Conservation (phyloP, 2,888 invertebrate genomes). For the Fragum whitleyi region DNA sequence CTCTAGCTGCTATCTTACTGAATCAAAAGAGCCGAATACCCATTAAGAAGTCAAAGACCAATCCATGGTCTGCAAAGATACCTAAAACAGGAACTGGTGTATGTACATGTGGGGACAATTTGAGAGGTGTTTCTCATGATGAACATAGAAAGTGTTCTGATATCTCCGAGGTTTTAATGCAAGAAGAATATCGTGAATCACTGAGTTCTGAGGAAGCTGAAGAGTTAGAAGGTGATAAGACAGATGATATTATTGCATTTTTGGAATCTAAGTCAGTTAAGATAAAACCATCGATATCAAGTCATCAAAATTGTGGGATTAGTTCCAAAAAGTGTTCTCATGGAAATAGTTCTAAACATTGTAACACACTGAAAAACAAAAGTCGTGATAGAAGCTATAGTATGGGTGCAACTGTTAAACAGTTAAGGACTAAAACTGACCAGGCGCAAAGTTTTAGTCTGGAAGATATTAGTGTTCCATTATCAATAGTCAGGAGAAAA, state of each 20-base stretch:
- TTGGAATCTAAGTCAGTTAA: slow-evolving; percentile 17
- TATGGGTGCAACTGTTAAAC: slow-evolving; percentile 23
- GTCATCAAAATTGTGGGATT: not conserved
- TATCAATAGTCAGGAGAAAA: slow-evolving; percentile 27
- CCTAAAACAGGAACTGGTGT: slow-evolving; percentile 59
- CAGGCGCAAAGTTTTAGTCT: slow-evolving; percentile 50
- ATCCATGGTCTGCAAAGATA: slow-evolving; percentile 57
- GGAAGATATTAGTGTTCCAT: slow-evolving; percentile 50
- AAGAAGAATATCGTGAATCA: slow-evolving; percentile 51
- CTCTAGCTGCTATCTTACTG: slow-evolving; percentile 16
- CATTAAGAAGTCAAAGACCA: slow-evolving; percentile 51
- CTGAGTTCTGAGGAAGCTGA: slow-evolving; percentile 13
- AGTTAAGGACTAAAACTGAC: slow-evolving; percentile 26
- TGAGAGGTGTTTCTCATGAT: not conserved
- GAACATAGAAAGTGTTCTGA: slow-evolving; percentile 21
- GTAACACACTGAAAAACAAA: not conserved
- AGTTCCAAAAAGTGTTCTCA: not conserved
- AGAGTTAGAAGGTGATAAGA: not conserved
- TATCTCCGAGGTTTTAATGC: slow-evolving; percentile 49
- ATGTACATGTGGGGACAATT: slow-evolving; percentile 48
- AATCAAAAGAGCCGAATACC: slow-evolving; percentile 51
- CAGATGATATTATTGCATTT: slow-evolving; percentile 11
- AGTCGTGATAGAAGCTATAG: slow-evolving; percentile 43
- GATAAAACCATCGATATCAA: slow-evolving; percentile 15
- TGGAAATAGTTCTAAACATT: slow-evolving; percentile 2